These are phyloP conservation scores for Philereme transversata DNA, from an alignment of 2,888 invertebrate species.

Conservation along the genomic window DNA sequence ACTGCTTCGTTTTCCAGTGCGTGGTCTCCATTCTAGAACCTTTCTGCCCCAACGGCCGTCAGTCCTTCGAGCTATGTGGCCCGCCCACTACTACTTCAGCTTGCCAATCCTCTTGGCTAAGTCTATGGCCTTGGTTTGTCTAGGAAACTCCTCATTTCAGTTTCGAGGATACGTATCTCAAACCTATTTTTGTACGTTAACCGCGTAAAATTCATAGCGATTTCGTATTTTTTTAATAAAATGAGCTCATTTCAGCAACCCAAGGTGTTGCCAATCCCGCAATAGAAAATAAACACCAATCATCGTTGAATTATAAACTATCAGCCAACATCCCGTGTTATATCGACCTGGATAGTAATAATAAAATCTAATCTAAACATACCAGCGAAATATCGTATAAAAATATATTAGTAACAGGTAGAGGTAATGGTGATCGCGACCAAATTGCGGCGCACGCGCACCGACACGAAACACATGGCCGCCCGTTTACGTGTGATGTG, in stretches of 20 bases:
- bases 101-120: too few species aligned
- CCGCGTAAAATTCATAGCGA: background rate
- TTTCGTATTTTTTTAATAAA: background rate
- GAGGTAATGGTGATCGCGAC: constrained; percentile 67
- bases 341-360: constrained; percentile 38
- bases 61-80: too few species aligned
- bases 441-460: constrained; percentile 70
- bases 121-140: too few species aligned
- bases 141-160: too few species aligned
- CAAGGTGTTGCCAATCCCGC: constrained; percentile 22
- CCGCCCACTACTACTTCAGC: too few species aligned
- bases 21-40: too few species aligned
- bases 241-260: constrained; percentile 3
- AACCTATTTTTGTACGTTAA: background rate
- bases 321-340: constrained; percentile 36
- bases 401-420: constrained; percentile 71
- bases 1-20: too few species aligned
- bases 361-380: constrained; percentile 40
- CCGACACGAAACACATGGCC: constrained; percentile 74
- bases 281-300: constrained; percentile 24
- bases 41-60: too few species aligned
- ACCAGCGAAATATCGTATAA: constrained; percentile 61
- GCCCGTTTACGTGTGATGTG: constrained; percentile 47
- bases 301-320: constrained; percentile 23
- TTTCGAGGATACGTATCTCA: too few species aligned